These are phyloP conservation scores for Brevimyrus niger DNA, from an alignment of 2,113 vertebrate species.

Conservation along the genomic window DNA sequence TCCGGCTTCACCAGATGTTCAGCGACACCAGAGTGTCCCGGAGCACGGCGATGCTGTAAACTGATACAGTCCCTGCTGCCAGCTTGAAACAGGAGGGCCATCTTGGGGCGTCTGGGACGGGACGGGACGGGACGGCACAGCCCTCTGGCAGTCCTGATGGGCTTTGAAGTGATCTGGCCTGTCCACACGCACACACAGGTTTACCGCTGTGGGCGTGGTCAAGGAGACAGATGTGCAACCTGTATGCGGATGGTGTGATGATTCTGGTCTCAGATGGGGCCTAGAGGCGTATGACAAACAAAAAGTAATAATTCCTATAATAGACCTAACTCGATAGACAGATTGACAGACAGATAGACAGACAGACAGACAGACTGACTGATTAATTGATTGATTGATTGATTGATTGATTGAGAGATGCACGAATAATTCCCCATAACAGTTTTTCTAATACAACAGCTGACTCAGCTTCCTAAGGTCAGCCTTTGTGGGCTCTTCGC, in stretches of 20 bases:
- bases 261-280: neutral
- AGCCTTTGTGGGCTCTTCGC: neutral
- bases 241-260: neutral
- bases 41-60: neutral
- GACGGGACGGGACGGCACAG: neutral
- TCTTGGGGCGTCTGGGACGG: neutral
- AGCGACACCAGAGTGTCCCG: neutral
- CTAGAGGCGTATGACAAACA: neutral
- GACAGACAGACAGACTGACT: neutral
- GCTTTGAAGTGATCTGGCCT: neutral
- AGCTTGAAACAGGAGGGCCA: neutral
- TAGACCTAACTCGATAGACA: neutral
- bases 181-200: neutral
- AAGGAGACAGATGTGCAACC: neutral
- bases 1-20: conserved; percentile 17
- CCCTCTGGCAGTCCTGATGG: neutral
- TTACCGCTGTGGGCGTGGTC: neutral
- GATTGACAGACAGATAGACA: neutral
- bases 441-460: neutral
- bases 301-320: neutral
- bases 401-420: neutral
- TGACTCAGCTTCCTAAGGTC: neutral
- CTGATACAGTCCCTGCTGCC: neutral
- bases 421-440: neutral
- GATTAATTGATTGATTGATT: neutral